Conservation (phyloP, 1,140 invertebrate species). For the Drosophila asahinai region DNA sequence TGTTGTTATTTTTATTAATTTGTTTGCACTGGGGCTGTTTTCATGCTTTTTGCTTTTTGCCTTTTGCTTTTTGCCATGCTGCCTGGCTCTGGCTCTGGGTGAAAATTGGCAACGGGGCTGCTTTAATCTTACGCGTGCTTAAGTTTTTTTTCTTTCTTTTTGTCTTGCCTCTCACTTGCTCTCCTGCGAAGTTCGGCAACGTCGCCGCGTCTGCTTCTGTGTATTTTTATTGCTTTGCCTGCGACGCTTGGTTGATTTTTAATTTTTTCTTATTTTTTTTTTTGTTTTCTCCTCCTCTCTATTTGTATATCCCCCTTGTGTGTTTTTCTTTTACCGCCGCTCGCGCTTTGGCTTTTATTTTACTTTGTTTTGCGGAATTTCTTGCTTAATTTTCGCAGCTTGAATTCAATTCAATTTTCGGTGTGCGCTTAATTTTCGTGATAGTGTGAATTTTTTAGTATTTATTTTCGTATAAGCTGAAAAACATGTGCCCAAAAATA, state of each 20-base stretch:
- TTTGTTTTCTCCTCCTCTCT: constrained; percentile 3
- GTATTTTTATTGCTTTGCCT: constrained; percentile 65
- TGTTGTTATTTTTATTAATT: constrained; percentile 60
- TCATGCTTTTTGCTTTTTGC: constrained; percentile 21
- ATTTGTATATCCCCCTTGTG: constrained; percentile 2
- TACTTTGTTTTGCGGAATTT: constrained; percentile 61
- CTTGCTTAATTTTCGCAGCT: constrained; percentile 75
- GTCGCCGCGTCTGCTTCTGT: constrained; percentile 44
- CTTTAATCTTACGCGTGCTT: constrained; percentile 83
- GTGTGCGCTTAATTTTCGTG: constrained; percentile 57
- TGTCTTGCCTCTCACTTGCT: constrained; percentile 20
- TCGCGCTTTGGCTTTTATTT: constrained; percentile 38
- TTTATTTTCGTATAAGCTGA: constrained; percentile 10
- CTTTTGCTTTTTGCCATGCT: constrained; percentile 40
- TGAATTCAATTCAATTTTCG: constrained; percentile 73
- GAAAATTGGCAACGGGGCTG: constrained; percentile 52
- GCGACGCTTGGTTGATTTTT: constrained; percentile 70
- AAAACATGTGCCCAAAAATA: constrained; percentile 42
- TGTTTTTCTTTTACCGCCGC: constrained; percentile 17
- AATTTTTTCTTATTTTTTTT: constrained; percentile 27
- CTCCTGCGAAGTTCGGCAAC: constrained; percentile 68
- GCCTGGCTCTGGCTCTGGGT: constrained; percentile 17
- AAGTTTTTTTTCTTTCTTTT: constrained; percentile 47
- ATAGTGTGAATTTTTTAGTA: constrained; percentile 72
- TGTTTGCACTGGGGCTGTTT: constrained; percentile 53